Evolutionary conservation across 2,888 invertebrate genomes (phyloP).

Genomic region (Cantharis lateralis): DNA sequence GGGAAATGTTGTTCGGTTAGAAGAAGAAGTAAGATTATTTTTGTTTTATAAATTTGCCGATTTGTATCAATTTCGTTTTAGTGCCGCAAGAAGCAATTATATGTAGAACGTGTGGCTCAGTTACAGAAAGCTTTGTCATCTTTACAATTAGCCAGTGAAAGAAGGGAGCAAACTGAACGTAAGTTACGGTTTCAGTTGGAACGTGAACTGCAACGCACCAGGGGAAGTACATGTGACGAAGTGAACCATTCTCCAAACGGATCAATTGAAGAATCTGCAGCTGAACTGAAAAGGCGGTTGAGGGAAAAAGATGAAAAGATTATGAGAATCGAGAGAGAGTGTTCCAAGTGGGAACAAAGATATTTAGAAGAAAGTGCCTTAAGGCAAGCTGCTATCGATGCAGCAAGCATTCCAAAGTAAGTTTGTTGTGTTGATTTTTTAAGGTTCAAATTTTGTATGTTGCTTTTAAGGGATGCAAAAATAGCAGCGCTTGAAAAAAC

Average conservation of each 20-base stretch:
- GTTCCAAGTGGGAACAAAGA: conserved; percentile 84
- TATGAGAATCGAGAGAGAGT: conserved; percentile 77
- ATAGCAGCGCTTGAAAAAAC: conserved; percentile 83
- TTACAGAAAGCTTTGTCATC: conserved; percentile 81
- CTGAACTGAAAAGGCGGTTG: conserved; percentile 67
- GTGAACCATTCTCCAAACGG: conserved; percentile 48
- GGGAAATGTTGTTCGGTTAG: conserved; percentile 82
- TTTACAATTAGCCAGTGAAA: conserved; percentile 81
- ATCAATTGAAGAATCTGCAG: conserved; percentile 61
- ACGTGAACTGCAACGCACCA: conserved; percentile 73
- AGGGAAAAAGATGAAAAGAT: conserved; percentile 74
- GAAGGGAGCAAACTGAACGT: conserved; percentile 83
- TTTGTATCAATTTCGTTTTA: background rate
- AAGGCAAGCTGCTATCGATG: conserved; percentile 80
- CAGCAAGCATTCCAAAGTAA: conserved; percentile 75
- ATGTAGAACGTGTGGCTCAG: conserved; percentile 83
- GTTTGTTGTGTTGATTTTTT: conserved; percentile 35
- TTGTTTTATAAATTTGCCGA: background rate
- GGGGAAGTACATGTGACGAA: conserved; percentile 41
- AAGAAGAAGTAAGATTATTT: conserved; percentile 73
- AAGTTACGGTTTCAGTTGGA: conserved; percentile 84
- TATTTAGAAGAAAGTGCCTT: conserved; percentile 81
- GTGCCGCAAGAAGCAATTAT: conserved; percentile 83
- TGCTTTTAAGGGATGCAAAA: conserved; percentile 71
- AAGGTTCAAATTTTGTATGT: background rate